Evolutionary conservation across 30 jellyfish, hydroid and myxozoan species (phyloP), one percentile per base, ranked within the genome.

Genomic region (Hydractinia echinata): DNA sequence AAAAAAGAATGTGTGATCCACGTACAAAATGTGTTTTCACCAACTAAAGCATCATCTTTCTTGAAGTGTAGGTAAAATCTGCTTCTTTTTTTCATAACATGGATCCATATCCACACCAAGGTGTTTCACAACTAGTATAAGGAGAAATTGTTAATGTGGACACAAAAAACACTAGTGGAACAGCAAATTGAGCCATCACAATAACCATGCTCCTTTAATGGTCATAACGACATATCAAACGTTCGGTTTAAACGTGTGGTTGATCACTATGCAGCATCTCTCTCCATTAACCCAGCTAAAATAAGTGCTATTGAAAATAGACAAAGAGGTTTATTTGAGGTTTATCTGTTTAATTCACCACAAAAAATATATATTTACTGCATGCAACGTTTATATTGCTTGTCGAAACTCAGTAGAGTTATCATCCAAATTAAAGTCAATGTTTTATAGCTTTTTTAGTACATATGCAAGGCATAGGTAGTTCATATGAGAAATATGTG

Each of bases 181-280:
- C 69, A 58, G 69, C 69, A 58, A 16, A 58, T 58, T 58, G 69
- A 58, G 69, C 69, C 69, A 58, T 11, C 15, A 58, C 69, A 58
- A 58, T 16, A 58, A 58, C 69, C 69, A 58, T 58, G 1, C 19
- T 58, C 3, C 18, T 58, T 58, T 58, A 58, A 58, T 58, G 69
- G 19, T 58, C 19, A 58, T 58, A 11, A 16, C 69, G 69, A 3
- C 69, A 58, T 58, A 3, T 58, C 69, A 58, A 58, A 58, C 1
- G 1, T 58, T 58, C 69, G 19, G 69, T 58, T 58, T 58, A 58
- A 58, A 58, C 69, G 69, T 3, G 19, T 58, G 19, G 19, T 58
- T 1, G 69, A 58, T 58, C 69, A 58, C 69, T 58, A 58, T 58
- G 19, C 69, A 13, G 69, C 69, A 58, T 58, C 69, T 58, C 19